These are phyloP conservation scores for Pan paniscus DNA, from an alignment of 2,113 vertebrate genomes.

Conservation along the genomic window DNA sequence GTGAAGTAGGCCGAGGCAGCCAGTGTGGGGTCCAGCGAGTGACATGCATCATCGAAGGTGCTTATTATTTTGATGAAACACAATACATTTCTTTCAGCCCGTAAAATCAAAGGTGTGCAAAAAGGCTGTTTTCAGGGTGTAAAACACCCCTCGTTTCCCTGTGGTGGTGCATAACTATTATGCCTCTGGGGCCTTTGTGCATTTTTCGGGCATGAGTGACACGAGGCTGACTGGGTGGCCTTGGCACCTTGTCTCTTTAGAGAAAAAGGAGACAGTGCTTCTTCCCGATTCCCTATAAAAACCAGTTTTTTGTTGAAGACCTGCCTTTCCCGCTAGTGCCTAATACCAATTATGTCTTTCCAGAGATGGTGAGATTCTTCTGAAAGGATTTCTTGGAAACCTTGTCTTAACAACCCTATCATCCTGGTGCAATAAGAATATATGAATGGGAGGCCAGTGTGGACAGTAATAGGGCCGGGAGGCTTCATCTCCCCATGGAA, in stretches of 20 bases:
- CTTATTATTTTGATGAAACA: conserved; percentile 42
- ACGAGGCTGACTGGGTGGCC: neutral
- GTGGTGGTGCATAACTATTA: neutral
- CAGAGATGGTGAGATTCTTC: neutral
- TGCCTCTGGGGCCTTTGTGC: neutral
- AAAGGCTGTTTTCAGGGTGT: conserved; percentile 27
- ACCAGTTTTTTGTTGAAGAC: neutral
- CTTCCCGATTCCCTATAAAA: neutral
- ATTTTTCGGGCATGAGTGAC: neutral
- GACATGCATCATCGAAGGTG: neutral
- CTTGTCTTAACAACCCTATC: neutral
- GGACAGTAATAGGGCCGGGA: no score
- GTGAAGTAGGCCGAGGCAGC: neutral
- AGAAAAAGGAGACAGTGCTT: neutral
- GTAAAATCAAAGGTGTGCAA: conserved; percentile 21
- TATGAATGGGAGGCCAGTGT: neutral
- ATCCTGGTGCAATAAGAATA: no score
- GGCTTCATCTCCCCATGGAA: neutral
- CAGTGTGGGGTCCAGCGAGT: neutral
- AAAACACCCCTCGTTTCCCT: neutral
- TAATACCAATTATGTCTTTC: neutral
- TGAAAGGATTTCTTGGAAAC: neutral
- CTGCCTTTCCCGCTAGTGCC: neutral
- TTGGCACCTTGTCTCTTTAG: neutral
- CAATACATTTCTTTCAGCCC: neutral